Evolutionary conservation across 2,888 invertebrate genomes (phyloP), one percentile per base, ranked within the genome.

Genomic region (Sthenelais limicola): DNA sequence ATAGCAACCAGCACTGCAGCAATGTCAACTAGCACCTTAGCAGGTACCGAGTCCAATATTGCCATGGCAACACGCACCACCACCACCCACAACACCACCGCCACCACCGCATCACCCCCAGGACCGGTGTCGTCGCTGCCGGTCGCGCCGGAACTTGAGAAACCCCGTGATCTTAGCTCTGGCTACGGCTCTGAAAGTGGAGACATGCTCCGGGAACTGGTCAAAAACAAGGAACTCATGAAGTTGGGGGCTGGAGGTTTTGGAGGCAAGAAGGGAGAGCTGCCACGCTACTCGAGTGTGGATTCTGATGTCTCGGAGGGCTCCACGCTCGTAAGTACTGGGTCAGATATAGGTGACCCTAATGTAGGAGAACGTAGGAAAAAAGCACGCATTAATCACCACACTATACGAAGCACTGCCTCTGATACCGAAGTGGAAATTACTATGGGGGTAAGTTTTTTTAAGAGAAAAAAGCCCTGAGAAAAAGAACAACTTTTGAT

Each of bases 381-480:
- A 71, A 77, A 78, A 33, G 76, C 81, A 3, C 76, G 82, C 24
- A 84, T 85, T 87, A 93, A 91, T 83, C 91, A 92, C 89, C 92
- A 93, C 83, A 83, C 86, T 72, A 86, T 88, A 71, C 92, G 96
- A 86, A 95, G 95, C 83, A 94, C 96, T 82, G 94, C 96, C 84
- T n/a, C 96, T 82, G 97, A 97, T 89, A 96, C 95, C 85, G 97
- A 97, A 90, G 93, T 94, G 87, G 94, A 94, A 89, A 92, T 93
- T 87, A 56, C 30, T 24, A 92, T 93, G 89, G 93, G 94, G 91
- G 94, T 95, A 92, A 92, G 68, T 51, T 28, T 32, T 56, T n/a
- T n/a, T n/a, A n/a, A n/a, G n/a, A n/a, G n/a, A n/a, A n/a, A n/a
- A n/a, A n/a, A n/a, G n/a, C n/a, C n/a, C n/a, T n/a, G n/a, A n/a